Base-by-base conservation (phyloP, 2,113 vertebrate genomes). In the Neodontobutis hainanensis region DNA sequence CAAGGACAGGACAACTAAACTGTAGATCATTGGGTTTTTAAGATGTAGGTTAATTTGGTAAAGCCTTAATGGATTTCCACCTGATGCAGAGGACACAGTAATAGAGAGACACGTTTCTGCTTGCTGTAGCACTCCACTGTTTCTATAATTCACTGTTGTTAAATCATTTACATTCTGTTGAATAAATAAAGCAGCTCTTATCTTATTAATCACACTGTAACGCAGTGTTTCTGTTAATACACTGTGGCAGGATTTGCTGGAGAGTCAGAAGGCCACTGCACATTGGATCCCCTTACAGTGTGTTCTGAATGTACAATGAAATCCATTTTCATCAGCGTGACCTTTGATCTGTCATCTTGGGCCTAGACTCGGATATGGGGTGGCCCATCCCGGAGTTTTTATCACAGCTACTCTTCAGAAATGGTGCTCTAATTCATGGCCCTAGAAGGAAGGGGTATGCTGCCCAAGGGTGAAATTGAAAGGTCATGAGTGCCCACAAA, bases 271-370 rank as follows among this genome's bases (percentile, higher is more conserved):
- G 64, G 50, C 53, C 40, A 56, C 45, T 45, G 49, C 68, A 69
- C 27, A 43, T 50, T 56, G 51, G 46, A 53, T 67, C 49, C 61
- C 40, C 70, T 77, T 66, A 47, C 48, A 58, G 56, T 43, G 38
- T 67, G 74, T 45, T 64, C 55, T 75, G 58, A 78, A 78, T 76
- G 48, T 19, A 43, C 63, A 81, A 61, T 48, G 46, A 68, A 62
- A 60, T 55, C 36, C 47, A 52, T 65, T 80, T 80, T 70, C 60
- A 69, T 75, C 77, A 52, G 15, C 10, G 63, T 69, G 80, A 77
- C 78, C 73, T 77, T 67, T 83, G 78, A 55, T 74, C 73, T 75
- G 50, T 68, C 84, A 68, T 78, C 56, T 61, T 77, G 48, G 57
- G 52, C 44, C 73, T 61, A 57, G 53, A 62, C 61, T 60, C 42